phyloP scores from a whole-genome alignment of 2,797 vertebrate genomes.

The Poecilia gillii region DNA sequence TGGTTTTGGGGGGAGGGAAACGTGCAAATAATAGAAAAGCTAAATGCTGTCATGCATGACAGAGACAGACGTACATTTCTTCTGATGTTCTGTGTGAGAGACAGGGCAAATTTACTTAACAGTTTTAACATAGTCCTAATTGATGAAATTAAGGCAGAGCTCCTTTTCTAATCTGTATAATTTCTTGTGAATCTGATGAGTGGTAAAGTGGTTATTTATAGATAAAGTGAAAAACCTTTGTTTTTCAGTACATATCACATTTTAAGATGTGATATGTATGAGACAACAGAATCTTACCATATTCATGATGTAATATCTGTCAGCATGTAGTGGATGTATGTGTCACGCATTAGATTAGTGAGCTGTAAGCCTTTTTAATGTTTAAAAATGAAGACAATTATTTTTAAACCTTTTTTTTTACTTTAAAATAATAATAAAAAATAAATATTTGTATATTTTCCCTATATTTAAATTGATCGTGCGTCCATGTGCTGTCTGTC shows the following conservation, averaged over 20 bases:
- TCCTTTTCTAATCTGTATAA: too few relatives aligned
- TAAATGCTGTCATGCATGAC: not conserved
- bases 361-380: not conserved
- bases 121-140: not conserved
- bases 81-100: not conserved
- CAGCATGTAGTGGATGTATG: not conserved
- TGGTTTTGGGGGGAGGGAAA: not conserved
- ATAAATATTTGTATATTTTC: not conserved
- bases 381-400: not conserved
- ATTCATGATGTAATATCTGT: not conserved
- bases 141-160: too few relatives aligned
- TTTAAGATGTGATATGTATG: not conserved
- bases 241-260: not conserved
- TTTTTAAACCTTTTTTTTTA: not conserved
- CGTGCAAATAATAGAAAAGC: not conserved
- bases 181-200: too few relatives aligned
- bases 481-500: slow-evolving; percentile 8
- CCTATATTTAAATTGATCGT: not conserved
- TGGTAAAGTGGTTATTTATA: too few relatives aligned
- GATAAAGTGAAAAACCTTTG: not conserved
- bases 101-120: not conserved
- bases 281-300: not conserved
- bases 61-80: not conserved
- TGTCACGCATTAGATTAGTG: not conserved
- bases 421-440: not conserved